Evolutionary conservation across 2,888 invertebrate species (phyloP), one percentile per base, ranked within the genome.

Genomic region (Liposcelis brunnea): DNA sequence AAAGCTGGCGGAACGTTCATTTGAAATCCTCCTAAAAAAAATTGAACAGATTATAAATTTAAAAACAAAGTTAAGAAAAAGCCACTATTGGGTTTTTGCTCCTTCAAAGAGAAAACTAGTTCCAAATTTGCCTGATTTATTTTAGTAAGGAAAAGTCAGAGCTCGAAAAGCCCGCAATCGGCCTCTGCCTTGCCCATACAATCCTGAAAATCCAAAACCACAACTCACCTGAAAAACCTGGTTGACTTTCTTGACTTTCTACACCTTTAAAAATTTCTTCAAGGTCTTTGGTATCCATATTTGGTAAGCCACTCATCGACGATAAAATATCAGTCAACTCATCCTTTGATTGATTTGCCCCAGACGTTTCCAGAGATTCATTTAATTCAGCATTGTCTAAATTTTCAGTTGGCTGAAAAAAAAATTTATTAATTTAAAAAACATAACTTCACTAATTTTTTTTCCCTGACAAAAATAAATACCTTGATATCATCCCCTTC

Each of bases 241-340:
- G 15, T 19, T 19, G 40, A 18, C 21, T 40, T 59, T 84, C 82
- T 57, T 83, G 82, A n/a, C 81, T 84, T 47, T 84, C 71, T 48
- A 89, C 86, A 37, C 82, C 86, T 65, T 89, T 87, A 63, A 91
- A 86, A 57, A 90, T 81, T 61, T 89, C 89, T 58, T 90, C 89
- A 1, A 90, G 86, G 55, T 89, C 89, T 61, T 85, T 85, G 58
- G 82, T 78, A 62, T 89, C 87, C 74, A 90, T 89, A 54, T 84
- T 85, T 1, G 85, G 81, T 48, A 89, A 63, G 40, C 69, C 71
- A 63, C 49, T 35, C 21, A 74, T 77, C n/a, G 74, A 69, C 53
- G 74, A 72, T 38, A 78, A 63, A 53, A 78, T 74, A 58, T 78
- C 77, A 44, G 71, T 71, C 26, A 78, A 61, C 60, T 77, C 77